Base-by-base conservation (phyloP, 2,113 vertebrate species). In the Malurus cyaneus region DNA sequence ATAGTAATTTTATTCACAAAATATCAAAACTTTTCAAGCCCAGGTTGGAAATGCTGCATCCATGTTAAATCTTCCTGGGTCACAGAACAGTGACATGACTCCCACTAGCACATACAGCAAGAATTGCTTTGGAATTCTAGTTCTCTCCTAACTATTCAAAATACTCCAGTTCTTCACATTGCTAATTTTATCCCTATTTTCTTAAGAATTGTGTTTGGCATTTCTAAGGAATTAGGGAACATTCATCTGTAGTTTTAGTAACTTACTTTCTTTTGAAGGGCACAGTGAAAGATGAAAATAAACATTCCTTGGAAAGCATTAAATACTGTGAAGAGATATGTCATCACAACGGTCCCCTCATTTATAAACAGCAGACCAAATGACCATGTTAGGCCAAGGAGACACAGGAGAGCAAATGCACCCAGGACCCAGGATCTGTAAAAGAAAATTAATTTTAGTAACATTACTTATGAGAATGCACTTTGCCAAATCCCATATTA, bases 251-350 rank as follows among this genome's bases (percentile, higher is more conserved):
- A 19, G 78, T 77, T 87, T 70, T 56, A 53, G 21, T 32, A 46
- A 97, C 99, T 98, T 98, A 99, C 99, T 98, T 99, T 99, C 97
- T 99, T 99, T 97, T 99, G 99, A 86, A 99, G 99, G 54, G 99
- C 98, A 96, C 99, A 99, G 94, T 99, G 99, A 96, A 99, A 99
- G 98, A 99, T 99, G 97, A 99, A 99, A 98, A 99, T 99, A 97
- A 99, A 99, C 99, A 99, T 98, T 97, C 99, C 99, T 97, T 99
- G 99, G 97, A 99, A 99, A 95, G 99, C 98, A 97, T 99, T 99
- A 98, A 99, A 99, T 96, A 99, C 99, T 95, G 99, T 99, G 98
- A 99, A 99, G 95, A 99, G 99, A 96, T 99, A 99, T 1, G 99
- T 99, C 99, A 99, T 99, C 96, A 99, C 99, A 70, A 99, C 93